Conservation (phyloP, 2,113 vertebrate genomes). For the Rhabdornis inornatus region DNA sequence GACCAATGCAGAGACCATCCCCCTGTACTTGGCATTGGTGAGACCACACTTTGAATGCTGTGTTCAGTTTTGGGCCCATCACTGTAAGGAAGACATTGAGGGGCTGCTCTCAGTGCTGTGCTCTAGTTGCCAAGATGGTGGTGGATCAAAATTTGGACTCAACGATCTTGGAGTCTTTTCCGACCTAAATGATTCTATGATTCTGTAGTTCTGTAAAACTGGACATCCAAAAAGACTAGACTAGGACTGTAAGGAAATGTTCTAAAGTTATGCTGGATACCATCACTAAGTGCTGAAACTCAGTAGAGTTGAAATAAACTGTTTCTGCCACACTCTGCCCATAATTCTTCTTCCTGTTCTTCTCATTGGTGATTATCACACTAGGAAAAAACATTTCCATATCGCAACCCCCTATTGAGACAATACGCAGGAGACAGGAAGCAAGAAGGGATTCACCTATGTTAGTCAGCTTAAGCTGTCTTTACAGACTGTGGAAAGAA, state of each 20-base stretch:
- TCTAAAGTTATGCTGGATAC: not conserved
- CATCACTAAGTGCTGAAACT: not conserved
- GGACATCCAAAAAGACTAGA: not conserved
- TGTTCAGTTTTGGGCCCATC: not conserved
- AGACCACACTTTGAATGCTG: not conserved
- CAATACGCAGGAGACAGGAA: not conserved
- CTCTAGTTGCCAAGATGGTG: not conserved
- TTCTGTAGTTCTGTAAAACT: not conserved
- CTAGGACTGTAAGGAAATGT: not conserved
- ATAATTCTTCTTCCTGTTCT: not conserved
- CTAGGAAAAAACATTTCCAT: not conserved
- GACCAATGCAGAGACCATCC: too few species aligned
- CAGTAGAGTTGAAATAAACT: not conserved
- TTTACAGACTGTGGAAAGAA: not conserved
- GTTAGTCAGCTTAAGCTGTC: not conserved
- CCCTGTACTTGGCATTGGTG: not conserved
- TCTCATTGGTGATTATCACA: not conserved
- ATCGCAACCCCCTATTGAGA: not conserved
- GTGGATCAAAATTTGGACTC: not conserved
- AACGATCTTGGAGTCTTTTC: not conserved
- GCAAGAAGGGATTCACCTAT: not conserved
- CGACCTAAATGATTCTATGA: not conserved
- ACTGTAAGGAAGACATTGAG: not conserved
- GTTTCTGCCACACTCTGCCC: not conserved
- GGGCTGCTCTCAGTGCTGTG: not conserved